Conservation (phyloP, 2,888 invertebrate species). For the Cheilosia urbana region DNA sequence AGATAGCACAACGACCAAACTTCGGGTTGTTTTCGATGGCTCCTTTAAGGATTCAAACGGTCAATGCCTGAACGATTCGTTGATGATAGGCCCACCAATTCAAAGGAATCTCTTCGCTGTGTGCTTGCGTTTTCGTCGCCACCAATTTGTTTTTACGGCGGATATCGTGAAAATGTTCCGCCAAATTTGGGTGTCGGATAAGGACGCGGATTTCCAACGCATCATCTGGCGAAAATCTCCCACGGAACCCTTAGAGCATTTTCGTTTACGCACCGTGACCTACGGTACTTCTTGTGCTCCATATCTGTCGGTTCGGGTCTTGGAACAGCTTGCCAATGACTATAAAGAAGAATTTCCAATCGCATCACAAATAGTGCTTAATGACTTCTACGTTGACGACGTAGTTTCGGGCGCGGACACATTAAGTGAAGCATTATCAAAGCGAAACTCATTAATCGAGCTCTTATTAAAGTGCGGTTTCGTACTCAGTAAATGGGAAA, state of each 20-base stretch:
- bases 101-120: constrained; percentile 33
- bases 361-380: constrained; percentile 9
- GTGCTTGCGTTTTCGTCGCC: constrained; percentile 17
- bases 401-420: constrained; percentile 15
- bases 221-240: constrained; percentile 29
- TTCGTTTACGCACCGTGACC: constrained; percentile 6
- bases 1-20: no score
- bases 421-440: not conserved
- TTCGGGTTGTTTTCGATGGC: constrained; percentile 6
- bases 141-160: constrained; percentile 16
- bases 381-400: constrained; percentile 29
- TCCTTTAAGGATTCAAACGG: constrained; percentile 17
- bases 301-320: not conserved
- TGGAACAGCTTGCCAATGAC: constrained; percentile 7
- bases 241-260: constrained; percentile 11
- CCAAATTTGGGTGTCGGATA: constrained; percentile 33
- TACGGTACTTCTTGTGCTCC: constrained; percentile 32
- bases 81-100: constrained; percentile 38
- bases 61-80: not conserved
- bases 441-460: not conserved
- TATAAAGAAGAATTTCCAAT: constrained; percentile 13
- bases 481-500: constrained; percentile 19
- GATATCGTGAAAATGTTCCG: constrained; percentile 34
- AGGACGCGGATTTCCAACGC: constrained; percentile 18
- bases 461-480: constrained; percentile 1